Percentiles rank a stretch among this genome's conserved stretches.
Evolutionary conservation across 2,113 vertebrate genomes (phyloP).

Genomic region (Hippocampus comes): DNA sequence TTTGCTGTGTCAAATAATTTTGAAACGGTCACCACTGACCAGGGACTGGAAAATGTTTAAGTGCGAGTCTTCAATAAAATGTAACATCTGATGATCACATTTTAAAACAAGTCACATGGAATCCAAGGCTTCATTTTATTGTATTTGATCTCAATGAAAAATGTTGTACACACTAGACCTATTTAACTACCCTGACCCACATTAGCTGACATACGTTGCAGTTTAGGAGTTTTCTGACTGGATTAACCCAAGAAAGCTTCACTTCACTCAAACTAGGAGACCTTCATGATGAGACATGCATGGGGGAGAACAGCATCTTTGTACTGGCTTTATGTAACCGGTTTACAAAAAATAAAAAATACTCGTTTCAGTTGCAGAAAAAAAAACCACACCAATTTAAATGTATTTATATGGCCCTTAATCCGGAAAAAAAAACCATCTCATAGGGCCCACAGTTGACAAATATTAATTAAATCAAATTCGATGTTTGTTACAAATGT

Average conservation of each 20-base stretch:
- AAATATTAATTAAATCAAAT: too few relatives aligned
- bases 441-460: too few relatives aligned
- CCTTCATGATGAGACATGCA: too few relatives aligned
- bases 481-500: too few relatives aligned
- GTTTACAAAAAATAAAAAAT: too few relatives aligned
- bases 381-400: too few relatives aligned
- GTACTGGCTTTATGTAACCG: too few relatives aligned
- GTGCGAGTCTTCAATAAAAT: constrained; percentile 14
- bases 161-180: not conserved
- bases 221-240: not conserved
- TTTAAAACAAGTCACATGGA: not conserved
- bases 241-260: not conserved
- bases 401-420: too few relatives aligned
- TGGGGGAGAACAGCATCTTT: too few relatives aligned
- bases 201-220: constrained; percentile 22
- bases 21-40: not conserved
- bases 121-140: constrained; percentile 29
- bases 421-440: too few relatives aligned
- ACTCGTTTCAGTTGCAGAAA: too few relatives aligned
- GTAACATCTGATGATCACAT: not conserved
- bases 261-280: too few relatives aligned
- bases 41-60: constrained; percentile 5
- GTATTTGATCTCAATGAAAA: constrained; percentile 9
- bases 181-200: constrained; percentile 28
- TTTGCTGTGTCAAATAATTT: not conserved